Evolutionary conservation across 2,113 vertebrate species (phyloP).

Genomic region (Oenanthe melanoleuca): DNA sequence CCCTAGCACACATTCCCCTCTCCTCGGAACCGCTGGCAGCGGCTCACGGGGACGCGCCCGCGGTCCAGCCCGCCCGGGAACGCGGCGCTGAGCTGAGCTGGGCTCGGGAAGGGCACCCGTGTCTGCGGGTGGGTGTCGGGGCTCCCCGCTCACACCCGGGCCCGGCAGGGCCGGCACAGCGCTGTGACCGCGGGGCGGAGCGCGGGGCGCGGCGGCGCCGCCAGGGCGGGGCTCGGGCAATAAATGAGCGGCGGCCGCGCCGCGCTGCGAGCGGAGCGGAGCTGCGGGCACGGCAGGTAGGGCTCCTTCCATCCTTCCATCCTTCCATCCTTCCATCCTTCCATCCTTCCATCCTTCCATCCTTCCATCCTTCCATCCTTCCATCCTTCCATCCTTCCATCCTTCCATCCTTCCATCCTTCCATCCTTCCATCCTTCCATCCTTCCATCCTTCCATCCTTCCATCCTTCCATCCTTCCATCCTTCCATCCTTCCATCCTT

Average conservation of each 20-base stretch:
- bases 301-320: fast-evolving
- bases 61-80: not conserved
- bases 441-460: too few relatives aligned
- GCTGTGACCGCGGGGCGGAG: not conserved
- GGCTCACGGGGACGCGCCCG: not conserved
- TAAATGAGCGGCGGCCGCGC: not conserved
- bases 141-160: fast-evolving
- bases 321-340: too few relatives aligned
- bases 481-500: fast-evolving
- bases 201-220: not conserved
- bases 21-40: fast-evolving
- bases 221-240: constrained; percentile 29
- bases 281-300: not conserved
- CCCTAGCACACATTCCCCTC: not conserved
- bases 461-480: fast-evolving
- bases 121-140: fast-evolving
- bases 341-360: too few relatives aligned
- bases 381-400: too few relatives aligned
- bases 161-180: too few relatives aligned
- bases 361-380: too few relatives aligned
- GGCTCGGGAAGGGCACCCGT: fast-evolving
- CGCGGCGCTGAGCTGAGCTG: fast-evolving
- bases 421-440: too few relatives aligned
- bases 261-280: not conserved
- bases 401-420: too few relatives aligned